These are phyloP conservation scores for Drosophila pseudotalamancana DNA, from an alignment of 2,888 invertebrate species.

Conservation along the genomic window DNA sequence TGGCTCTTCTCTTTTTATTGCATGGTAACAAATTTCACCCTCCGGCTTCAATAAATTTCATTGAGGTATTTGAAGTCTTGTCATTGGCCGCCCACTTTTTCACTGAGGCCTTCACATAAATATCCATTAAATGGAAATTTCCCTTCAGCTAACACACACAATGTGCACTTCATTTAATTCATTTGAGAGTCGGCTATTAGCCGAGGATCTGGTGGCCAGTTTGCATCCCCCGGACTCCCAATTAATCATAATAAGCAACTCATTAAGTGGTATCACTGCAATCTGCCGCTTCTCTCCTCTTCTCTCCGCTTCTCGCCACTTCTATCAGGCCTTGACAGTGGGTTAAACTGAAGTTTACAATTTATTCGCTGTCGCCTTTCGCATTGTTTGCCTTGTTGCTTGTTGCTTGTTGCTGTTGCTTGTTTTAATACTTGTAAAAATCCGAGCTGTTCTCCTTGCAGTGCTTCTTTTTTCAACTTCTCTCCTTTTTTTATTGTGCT, in stretches of 20 bases:
- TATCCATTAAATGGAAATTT: conserved; percentile 1
- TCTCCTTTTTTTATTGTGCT: neutral
- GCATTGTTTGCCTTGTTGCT: conserved; percentile 41
- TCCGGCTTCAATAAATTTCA: neutral
- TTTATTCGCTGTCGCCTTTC: conserved; percentile 44
- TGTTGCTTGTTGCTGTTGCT: no score
- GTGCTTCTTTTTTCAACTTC: conserved; percentile 8
- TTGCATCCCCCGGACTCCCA: conserved; percentile 21
- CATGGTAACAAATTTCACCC: neutral
- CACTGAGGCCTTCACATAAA: neutral
- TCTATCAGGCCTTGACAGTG: conserved; percentile 9
- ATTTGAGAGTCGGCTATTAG: conserved; percentile 19
- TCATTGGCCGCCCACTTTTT: neutral
- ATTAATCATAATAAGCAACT: conserved; percentile 60
- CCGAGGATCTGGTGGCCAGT: neutral
- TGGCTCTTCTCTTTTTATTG: no score
- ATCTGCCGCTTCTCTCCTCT: conserved; percentile 23
- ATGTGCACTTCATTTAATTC: conserved; percentile 29
- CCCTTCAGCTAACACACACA: conserved; percentile 4
- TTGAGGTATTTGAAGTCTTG: neutral
- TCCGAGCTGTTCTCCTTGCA: conserved; percentile 1
- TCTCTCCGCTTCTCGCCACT: neutral
- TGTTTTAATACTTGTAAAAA: conserved; percentile 34
- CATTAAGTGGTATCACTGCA: conserved; percentile 59
- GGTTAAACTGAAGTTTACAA: conserved; percentile 34